These are phyloP conservation scores for Papilio polyxenes DNA, from an alignment of 1,140 invertebrate species.

Conservation along the genomic window DNA sequence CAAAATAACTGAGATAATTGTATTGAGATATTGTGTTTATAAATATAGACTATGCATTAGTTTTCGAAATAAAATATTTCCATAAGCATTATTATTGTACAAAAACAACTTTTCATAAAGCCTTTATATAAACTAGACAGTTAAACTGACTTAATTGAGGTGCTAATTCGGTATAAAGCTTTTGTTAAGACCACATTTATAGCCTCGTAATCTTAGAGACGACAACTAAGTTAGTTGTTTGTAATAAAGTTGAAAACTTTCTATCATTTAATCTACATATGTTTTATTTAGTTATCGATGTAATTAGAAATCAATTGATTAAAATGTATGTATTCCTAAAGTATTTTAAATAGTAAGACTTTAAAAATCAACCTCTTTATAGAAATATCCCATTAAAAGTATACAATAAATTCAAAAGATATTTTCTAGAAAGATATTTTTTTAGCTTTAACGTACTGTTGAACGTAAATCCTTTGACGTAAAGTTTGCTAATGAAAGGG, in stretches of 20 bases:
- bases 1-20: no score
- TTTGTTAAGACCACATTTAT: conserved; percentile 8
- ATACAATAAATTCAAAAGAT: neutral
- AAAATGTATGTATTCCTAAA: no score
- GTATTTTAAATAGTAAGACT: no score
- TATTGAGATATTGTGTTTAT: neutral
- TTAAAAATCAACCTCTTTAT: no score
- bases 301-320: no score
- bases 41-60: neutral
- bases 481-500: neutral
- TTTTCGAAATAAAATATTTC: neutral
- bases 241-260: neutral
- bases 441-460: neutral
- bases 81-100: neutral
- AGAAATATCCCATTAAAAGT: neutral
- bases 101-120: neutral
- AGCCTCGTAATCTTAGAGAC: neutral
- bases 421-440: neutral
- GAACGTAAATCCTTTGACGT: neutral
- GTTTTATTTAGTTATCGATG: no score
- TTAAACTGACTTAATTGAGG: neutral
- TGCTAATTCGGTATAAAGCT: neutral
- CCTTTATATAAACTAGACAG: neutral
- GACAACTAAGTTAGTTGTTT: neutral
- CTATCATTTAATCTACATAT: neutral